These are phyloP conservation scores for Sebastes goodei DNA, from an alignment of 2,797 vertebrate genomes.

Conservation along the genomic window DNA sequence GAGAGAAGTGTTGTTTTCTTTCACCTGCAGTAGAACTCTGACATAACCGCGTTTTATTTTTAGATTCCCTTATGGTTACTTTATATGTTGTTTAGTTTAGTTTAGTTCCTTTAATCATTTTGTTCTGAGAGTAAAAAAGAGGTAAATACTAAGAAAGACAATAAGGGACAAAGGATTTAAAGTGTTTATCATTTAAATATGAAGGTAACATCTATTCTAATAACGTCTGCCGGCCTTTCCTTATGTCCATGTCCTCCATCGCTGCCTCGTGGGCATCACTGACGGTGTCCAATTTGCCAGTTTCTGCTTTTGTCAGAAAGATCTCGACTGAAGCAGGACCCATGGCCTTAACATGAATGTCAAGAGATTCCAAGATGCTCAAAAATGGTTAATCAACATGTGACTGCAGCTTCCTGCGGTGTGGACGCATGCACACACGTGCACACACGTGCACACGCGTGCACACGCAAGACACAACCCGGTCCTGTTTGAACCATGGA, in stretches of 20 bases:
- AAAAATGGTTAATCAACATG: conserved; percentile 29
- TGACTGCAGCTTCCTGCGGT: conserved; percentile 23
- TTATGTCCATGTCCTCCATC: neutral
- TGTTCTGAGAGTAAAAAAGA: no score
- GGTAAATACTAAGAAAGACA: neutral
- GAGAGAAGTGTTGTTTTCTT: neutral
- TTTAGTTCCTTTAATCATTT: no score
- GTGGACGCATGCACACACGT: conserved; percentile 13
- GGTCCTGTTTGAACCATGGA: neutral
- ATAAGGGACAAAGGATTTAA: neutral
- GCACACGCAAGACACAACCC: neutral
- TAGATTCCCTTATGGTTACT: neutral
- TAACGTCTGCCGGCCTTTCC: neutral
- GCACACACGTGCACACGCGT: neutral
- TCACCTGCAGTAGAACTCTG: neutral
- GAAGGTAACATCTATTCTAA: neutral
- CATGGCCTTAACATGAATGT: conserved; percentile 36
- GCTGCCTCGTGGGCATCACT: neutral
- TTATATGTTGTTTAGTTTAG: neutral
- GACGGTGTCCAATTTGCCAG: neutral
- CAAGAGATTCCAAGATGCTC: conserved; percentile 41
- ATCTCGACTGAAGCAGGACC: conserved; percentile 14
- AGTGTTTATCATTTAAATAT: neutral
- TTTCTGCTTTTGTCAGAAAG: neutral
- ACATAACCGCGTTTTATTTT: neutral